These are phyloP conservation scores for Idaea straminata DNA, from an alignment of 2,888 invertebrate species.

Conservation along the genomic window DNA sequence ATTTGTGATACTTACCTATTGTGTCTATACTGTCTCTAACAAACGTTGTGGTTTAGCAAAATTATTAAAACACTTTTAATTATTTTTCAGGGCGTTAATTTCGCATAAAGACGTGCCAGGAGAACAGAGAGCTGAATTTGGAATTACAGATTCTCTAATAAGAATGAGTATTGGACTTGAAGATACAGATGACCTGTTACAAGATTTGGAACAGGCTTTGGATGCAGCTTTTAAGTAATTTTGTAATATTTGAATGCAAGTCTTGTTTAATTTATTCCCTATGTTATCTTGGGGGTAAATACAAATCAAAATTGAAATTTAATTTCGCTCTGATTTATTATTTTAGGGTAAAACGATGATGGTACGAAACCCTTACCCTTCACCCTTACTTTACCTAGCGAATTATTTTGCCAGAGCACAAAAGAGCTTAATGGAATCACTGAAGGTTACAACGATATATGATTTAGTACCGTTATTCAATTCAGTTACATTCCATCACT, in stretches of 20 bases:
- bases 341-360: too few relatives aligned
- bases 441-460: not conserved
- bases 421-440: not conserved
- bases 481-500: not conserved
- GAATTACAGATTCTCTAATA: slow-evolving; percentile 91
- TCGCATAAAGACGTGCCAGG: slow-evolving; percentile 95
- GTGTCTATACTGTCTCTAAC: too few relatives aligned
- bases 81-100: slow-evolving; percentile 88
- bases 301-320: too few relatives aligned
- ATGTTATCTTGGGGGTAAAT: too few relatives aligned
- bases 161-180: slow-evolving; percentile 95
- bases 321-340: too few relatives aligned
- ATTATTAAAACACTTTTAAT: too few relatives aligned
- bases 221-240: slow-evolving; percentile 62
- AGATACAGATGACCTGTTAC: slow-evolving; percentile 90
- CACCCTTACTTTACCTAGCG: too few relatives aligned
- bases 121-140: slow-evolving; percentile 84
- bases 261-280: too few relatives aligned
- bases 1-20: too few relatives aligned
- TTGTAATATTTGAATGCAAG: too few relatives aligned
- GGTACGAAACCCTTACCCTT: not conserved
- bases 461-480: not conserved
- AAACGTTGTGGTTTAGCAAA: too few relatives aligned
- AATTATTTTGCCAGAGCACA: not conserved
- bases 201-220: slow-evolving; percentile 91